These are phyloP conservation scores for Hetaerina americana DNA, from an alignment of 1,140 invertebrate species.

Conservation along the genomic window DNA sequence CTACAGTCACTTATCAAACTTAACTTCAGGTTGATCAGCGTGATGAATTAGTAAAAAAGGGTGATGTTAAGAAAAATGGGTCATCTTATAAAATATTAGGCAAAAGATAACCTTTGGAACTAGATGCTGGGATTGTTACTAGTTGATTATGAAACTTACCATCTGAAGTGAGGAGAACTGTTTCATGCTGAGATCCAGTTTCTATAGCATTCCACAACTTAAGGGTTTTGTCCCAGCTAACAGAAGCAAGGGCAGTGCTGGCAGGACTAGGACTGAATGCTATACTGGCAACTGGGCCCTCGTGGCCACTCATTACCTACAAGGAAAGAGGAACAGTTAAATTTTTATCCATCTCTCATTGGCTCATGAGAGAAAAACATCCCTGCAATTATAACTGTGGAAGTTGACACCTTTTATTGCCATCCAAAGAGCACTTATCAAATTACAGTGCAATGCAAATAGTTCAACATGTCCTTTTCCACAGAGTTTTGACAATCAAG, in stretches of 20 bases:
- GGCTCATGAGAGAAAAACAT: too few species aligned
- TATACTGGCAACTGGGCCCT: conserved; percentile 75
- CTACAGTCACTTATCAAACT: too few species aligned
- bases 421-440: too few species aligned
- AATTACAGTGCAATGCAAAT: too few species aligned
- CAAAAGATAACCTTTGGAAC: not conserved
- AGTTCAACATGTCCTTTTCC: too few species aligned
- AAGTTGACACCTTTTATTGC: too few species aligned
- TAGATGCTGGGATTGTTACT: too few species aligned
- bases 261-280: conserved; percentile 61
- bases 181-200: conserved; percentile 66
- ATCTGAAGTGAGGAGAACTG: conserved; percentile 63
- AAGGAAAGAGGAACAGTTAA: too few species aligned
- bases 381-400: too few species aligned
- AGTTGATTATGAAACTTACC: conserved; percentile 31
- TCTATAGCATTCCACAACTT: conserved; percentile 86
- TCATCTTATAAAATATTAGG: not conserved
- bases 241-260: conserved; percentile 66
- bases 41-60: not conserved
- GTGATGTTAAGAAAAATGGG: not conserved
- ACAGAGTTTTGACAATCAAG: too few species aligned
- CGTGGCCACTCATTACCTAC: conserved; percentile 76
- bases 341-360: too few species aligned
- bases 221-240: conserved; percentile 89
- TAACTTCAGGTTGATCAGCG: too few species aligned